phyloP scores from a whole-genome alignment of 2,888 invertebrate species.

The Smittia aterrima region DNA sequence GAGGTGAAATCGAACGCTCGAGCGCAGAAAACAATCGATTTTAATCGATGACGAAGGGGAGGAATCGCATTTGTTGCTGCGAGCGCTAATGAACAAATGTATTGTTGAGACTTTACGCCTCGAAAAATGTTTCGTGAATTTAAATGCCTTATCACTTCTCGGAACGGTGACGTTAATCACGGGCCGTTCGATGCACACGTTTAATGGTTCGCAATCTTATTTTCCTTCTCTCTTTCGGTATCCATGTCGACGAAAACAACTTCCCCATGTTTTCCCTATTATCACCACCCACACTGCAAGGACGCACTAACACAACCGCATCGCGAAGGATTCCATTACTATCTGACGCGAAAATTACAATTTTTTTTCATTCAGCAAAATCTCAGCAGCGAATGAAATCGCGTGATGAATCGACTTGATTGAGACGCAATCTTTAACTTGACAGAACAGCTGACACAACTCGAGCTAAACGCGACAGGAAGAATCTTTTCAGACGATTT shows the following conservation, averaged over 20 bases:
- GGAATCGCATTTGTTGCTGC: background rate
- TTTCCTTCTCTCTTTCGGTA: background rate
- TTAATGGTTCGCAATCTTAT: background rate
- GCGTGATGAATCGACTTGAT: background rate
- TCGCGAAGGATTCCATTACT: background rate
- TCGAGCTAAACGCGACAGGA: background rate
- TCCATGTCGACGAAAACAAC: constrained; percentile 7
- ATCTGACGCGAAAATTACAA: background rate
- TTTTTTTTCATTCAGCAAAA: background rate
- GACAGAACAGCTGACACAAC: background rate
- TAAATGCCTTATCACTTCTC: too few relatives aligned
- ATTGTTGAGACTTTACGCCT: too few relatives aligned
- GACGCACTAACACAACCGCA: constrained; percentile 5
- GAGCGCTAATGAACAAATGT: too few relatives aligned
- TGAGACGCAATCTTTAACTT: background rate
- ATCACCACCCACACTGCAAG: background rate
- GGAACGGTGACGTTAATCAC: too few relatives aligned
- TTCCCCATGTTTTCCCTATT: constrained; percentile 8
- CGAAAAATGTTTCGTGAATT: too few relatives aligned
- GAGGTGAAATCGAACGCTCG: background rate
- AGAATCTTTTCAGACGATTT: background rate
- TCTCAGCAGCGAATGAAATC: background rate
- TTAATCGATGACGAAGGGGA: background rate
- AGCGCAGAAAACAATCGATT: background rate
- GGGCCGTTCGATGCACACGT: too few relatives aligned